phyloP scores from a whole-genome alignment of 2,888 invertebrate genomes.

The Erannis defoliaria region DNA sequence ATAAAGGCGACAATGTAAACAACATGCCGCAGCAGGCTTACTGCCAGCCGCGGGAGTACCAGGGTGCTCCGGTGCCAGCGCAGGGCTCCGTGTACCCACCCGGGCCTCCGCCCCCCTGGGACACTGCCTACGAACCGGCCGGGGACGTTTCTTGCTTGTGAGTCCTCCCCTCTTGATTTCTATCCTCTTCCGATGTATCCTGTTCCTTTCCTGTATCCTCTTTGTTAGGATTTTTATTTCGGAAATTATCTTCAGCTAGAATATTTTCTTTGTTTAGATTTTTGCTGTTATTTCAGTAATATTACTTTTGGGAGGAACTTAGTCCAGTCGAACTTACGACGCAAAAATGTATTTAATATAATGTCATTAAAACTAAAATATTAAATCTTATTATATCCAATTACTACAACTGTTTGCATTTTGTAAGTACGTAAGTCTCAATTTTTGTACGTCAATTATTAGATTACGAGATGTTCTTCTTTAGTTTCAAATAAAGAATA shows the following conservation, averaged over 20 bases:
- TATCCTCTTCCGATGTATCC: slow-evolving; percentile 61
- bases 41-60: slow-evolving; percentile 77
- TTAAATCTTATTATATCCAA: no score
- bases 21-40: slow-evolving; percentile 79
- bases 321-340: no score
- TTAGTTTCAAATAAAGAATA: slow-evolving; percentile 9
- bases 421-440: no score
- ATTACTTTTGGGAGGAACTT: not conserved
- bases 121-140: slow-evolving; percentile 81
- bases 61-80: slow-evolving; percentile 61
- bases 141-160: slow-evolving; percentile 85
- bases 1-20: slow-evolving; percentile 86
- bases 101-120: slow-evolving; percentile 74
- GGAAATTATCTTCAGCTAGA: not conserved
- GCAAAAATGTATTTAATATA: no score
- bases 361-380: no score
- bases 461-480: slow-evolving; percentile 13
- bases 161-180: slow-evolving; percentile 79
- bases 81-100: slow-evolving; percentile 71
- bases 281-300: not conserved
- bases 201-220: slow-evolving; percentile 21
- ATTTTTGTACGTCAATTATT: not conserved
- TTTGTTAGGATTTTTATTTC: slow-evolving; percentile 24
- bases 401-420: no score
- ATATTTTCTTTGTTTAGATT: not conserved